Base-by-base conservation (phyloP, 2,888 invertebrate genomes). In the Ectemnius continuus region DNA sequence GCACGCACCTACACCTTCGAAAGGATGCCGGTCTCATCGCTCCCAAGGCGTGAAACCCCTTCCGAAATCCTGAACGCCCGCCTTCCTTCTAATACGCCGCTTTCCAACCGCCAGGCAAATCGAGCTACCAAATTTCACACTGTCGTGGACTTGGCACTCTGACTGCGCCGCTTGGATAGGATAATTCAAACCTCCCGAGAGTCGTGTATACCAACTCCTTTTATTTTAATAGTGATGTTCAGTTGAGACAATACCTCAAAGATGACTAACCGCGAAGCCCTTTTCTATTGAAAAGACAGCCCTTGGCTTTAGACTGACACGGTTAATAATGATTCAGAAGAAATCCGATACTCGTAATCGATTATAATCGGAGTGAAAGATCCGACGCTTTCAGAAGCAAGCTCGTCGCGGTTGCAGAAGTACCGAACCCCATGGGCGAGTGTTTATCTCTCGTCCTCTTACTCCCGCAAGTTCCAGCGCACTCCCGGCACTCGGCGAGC, bases 401-500 rank as follows among this genome's bases (percentile, higher is more conserved):
- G 8, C 57, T 71, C 65, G 61, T 65, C 66, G 36, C 64, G 70
- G 68, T 75, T 75, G 67, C 67, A 73, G 52, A 57, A 61, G 59
- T 69, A 36, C 36, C 36, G 36, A 36, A 36, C 36, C 36, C 36
- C 36, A 36, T 36, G 52, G 16, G 52, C 52, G 52, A 80, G 79
- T 86, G 84, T 88, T 89, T 86, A 86, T 87, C 87, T 86, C 83
- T 80, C 82, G 78, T 76, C 79, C 83, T 86, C 82, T 84, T 62
- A 63, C 60, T 63, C 36, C 36, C 36, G 36, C 36, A 36, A 36
- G 36, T 36, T 36, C 59, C 67, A 62, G 47, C 67, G 48, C 26
- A 23, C 75, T 61, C 74, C 75, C 67, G 70, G 61, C 64, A 67
- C 66, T 74, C 71, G 14, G n/a, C 73, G 67, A 56, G 65, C 74